Evolutionary conservation across 2,888 invertebrate species (phyloP).

Genomic region (Andricus quercusramuli): DNA sequence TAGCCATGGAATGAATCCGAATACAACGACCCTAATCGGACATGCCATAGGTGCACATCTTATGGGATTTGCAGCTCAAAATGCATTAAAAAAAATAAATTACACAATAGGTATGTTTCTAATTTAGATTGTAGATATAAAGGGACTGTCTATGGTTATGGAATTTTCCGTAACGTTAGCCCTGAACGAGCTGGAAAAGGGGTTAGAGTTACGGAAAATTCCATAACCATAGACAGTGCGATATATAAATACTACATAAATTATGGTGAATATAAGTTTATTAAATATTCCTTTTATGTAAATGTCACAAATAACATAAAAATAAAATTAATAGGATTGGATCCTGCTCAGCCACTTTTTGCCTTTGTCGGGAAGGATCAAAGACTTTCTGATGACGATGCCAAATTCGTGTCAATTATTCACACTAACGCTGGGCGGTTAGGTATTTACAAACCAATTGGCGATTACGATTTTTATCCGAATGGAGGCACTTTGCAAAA

Average conservation of each 20-base stretch:
- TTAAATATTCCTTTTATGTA: too few relatives aligned
- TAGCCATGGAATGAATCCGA: slow-evolving; percentile 56
- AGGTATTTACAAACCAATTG: slow-evolving; percentile 67
- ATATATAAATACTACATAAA: too few relatives aligned
- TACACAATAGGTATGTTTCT: slow-evolving; percentile 37
- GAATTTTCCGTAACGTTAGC: too few relatives aligned
- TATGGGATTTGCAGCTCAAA: slow-evolving; percentile 64
- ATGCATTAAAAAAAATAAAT: slow-evolving; percentile 46
- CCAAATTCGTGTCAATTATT: slow-evolving; percentile 74
- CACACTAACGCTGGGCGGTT: slow-evolving; percentile 75
- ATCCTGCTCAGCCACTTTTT: slow-evolving; percentile 75
- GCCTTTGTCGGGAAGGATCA: slow-evolving; percentile 53
- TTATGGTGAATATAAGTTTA: too few relatives aligned
- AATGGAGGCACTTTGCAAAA: background rate
- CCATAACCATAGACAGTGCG: too few relatives aligned
- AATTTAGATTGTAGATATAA: too few relatives aligned
- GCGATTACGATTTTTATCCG: slow-evolving; percentile 70
- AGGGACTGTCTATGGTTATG: too few relatives aligned
- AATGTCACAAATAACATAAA: too few relatives aligned
- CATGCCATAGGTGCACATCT: slow-evolving; percentile 72
- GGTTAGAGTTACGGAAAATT: too few relatives aligned
- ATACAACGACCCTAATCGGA: slow-evolving; percentile 61
- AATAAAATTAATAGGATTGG: slow-evolving; percentile 67
- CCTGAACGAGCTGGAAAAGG: too few relatives aligned
- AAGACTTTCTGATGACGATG: slow-evolving; percentile 69